Conservation (phyloP, 2,797 vertebrate genomes). For the Gephyroberyx darwinii region DNA sequence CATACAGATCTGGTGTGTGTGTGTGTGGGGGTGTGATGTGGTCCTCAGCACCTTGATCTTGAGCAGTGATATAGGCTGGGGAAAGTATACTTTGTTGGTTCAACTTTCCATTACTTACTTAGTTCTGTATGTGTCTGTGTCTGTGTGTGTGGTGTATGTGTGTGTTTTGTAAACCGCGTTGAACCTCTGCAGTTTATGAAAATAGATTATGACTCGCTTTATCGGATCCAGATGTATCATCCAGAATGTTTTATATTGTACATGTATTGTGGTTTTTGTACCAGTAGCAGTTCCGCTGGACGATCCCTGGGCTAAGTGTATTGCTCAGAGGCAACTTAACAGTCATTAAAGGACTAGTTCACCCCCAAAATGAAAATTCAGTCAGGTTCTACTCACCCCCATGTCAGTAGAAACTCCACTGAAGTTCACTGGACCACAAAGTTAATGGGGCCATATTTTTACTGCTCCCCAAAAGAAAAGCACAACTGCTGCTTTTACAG, state of each 20-base stretch:
- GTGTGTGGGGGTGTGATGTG: conserved; percentile 24
- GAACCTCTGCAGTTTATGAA: neutral
- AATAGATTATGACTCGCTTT: neutral
- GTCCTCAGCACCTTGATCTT: conserved; percentile 39
- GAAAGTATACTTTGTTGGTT: conserved; percentile 34
- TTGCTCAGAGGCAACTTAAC: too few species aligned
- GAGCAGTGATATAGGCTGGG: conserved; percentile 39
- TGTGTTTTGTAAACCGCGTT: conserved; percentile 18
- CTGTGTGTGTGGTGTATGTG: conserved; percentile 7
- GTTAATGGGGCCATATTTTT: too few species aligned
- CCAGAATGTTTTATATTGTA: neutral
- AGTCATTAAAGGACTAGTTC: too few species aligned
- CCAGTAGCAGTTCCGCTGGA: neutral
- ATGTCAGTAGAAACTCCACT: too few species aligned
- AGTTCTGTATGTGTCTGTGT: neutral
- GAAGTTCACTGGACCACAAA: too few species aligned
- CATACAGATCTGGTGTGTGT: conserved; percentile 34
- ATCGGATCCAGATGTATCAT: neutral
- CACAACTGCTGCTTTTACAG: too few species aligned
- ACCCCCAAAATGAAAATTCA: too few species aligned
- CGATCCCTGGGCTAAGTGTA: too few species aligned
- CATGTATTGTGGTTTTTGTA: too few species aligned
- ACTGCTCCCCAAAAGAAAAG: too few species aligned
- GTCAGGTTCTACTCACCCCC: too few species aligned
- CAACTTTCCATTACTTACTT: conserved; percentile 10